Evolutionary conservation across 2,113 vertebrate genomes (phyloP).

Genomic region (Parotia lawesii): DNA sequence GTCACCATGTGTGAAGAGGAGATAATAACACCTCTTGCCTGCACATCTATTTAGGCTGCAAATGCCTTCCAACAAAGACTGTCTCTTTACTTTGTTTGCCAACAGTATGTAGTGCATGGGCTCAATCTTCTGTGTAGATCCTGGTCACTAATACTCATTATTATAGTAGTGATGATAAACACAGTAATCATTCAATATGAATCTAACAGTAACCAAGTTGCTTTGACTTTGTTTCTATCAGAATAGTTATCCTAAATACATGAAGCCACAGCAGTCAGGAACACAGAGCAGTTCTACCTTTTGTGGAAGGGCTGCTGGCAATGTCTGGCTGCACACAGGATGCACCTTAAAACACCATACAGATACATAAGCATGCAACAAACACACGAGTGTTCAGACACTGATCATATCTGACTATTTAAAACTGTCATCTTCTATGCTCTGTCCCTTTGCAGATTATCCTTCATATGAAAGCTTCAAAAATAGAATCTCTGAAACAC

Average conservation of each 20-base stretch:
- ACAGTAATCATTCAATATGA: background rate
- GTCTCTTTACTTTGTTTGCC: background rate
- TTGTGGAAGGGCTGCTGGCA: background rate
- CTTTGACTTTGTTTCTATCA: background rate
- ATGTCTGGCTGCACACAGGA: background rate
- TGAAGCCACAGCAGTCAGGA: background rate
- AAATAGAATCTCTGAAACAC: background rate
- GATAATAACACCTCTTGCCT: slow-evolving; percentile 20
- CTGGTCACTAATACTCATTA: background rate
- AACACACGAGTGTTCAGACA: background rate
- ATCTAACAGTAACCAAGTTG: background rate
- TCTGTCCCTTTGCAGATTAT: background rate
- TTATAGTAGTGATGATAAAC: background rate
- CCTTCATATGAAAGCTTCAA: background rate
- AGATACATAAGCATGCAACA: fast-evolving
- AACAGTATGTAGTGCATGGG: background rate
- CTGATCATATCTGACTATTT: background rate
- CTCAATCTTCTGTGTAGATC: background rate
- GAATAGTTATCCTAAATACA: background rate
- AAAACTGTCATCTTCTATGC: background rate
- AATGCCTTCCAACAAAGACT: background rate
- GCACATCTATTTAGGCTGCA: background rate
- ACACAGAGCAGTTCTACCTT: background rate
- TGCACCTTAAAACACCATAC: background rate
- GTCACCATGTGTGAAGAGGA: slow-evolving; percentile 12